Evolutionary conservation across 64 coral and sea anemone species (phyloP).

Genomic region (Catalaphyllia jardinei): DNA sequence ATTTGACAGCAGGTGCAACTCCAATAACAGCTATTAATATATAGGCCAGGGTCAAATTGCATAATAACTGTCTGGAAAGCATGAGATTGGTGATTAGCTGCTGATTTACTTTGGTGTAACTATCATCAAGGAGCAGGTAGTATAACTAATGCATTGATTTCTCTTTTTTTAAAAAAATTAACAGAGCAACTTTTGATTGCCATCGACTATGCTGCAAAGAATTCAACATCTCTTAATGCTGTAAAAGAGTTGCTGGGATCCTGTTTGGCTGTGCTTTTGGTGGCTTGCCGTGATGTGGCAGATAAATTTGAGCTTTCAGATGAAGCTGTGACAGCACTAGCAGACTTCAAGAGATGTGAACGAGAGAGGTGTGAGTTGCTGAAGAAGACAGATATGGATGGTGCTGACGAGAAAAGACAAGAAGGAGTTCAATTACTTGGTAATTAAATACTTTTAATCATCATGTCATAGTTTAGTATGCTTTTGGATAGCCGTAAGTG

Average conservation of each 20-base stretch:
- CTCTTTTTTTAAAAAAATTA: neutral
- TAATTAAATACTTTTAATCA: neutral
- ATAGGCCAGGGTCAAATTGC: no score
- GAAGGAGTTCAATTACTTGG: conserved; percentile 61
- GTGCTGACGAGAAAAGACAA: conserved; percentile 72
- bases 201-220: conserved; percentile 70
- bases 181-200: conserved; percentile 52
- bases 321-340: conserved; percentile 62
- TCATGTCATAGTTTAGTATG: no score
- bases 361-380: conserved; percentile 70
- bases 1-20: no score
- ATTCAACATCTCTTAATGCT: conserved; percentile 74
- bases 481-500: no score
- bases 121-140: no score
- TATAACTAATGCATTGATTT: neutral
- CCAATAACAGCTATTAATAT: no score
- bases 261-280: conserved; percentile 41
- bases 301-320: conserved; percentile 86
- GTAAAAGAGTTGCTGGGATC: conserved; percentile 69
- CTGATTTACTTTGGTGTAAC: no score
- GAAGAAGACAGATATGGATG: conserved; percentile 65
- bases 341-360: conserved; percentile 77
- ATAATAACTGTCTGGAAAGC: no score
- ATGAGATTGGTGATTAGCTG: no score
- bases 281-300: conserved; percentile 72